Base-by-base conservation (phyloP, 2,888 invertebrate species). In the Luperina nickerlii region DNA sequence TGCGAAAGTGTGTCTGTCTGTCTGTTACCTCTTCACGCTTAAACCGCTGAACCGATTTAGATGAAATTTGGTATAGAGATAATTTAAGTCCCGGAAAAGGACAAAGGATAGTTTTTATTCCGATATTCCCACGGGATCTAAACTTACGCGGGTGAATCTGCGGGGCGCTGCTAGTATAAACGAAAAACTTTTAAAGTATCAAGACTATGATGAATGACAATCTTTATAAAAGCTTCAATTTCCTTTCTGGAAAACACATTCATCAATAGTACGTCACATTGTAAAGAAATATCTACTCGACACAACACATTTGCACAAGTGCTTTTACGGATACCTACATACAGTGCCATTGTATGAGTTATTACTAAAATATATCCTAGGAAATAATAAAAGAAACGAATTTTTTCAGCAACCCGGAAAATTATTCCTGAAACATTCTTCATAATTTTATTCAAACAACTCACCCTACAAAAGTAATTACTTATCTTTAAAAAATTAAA, bases 381-480 rank as follows among this genome's bases (percentile, higher is more conserved):
- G 57, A 73, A 57, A 0, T 8, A 63, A 81, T 60, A 24, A 60
- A 74, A 60, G 11, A 32, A 74, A 67, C 38, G 20, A 2, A 82
- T 4, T 13, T 32, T 48, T 27, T 54, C n/a, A 18, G n/a, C 1
- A 8, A 27, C 27, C 27, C 20, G 15, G 20, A 60, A 45, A 54
- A 38, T 51, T 24, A 82, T 63, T 38, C 18, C 1, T 18, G 18
- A 66, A 80, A 68, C 24, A 67, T 75, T 67, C 7, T 45, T 68
- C n/a, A n/a, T 65, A 66, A 81, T 75, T 54, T 70, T 32, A 60
- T 60, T 77, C 42, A n/a, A 60, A 32, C 18, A 76, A 42, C 1
- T 18, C 32, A 7, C 9, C 51, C n/a, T 24, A 32, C 27, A 32
- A 67, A 81, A 81, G 38, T 83, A 66, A 74, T 79, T 60, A 74